Evolutionary conservation across 2,888 invertebrate species (phyloP), one percentile per base, ranked within the genome.

Genomic region (Pristionchus arcanus): DNA sequence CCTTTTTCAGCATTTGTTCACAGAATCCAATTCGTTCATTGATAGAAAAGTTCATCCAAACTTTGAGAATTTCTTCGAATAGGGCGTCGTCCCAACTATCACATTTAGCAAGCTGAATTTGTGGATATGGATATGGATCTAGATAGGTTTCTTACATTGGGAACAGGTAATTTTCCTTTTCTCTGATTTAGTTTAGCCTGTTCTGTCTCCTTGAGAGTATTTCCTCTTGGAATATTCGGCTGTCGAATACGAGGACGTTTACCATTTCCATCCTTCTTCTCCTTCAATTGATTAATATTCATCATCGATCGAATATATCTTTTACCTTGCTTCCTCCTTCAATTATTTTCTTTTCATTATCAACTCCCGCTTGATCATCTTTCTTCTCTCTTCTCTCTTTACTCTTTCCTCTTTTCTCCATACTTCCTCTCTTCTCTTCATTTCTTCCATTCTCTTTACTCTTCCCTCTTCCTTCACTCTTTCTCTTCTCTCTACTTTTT

Each of bases 21-120:
- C 71, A 74, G 71, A 74, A 74, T 74, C 71, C 71, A 37, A 74
- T 74, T 34, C 71, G 71, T 74, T 74, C 71, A 15, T 34, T 31
- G 34, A 74, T 74, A 7, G 71, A 74, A 37, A 74, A 74, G 71
- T 74, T 74, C 31, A 34, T 74, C 71, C 71, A 74, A 16, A 74
- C 34, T 28, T 74, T 74, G 37, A 74, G 71, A 34, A 74, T 37
- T 34, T 74, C 71, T 28, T 74, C 71, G 37, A 74, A 74, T 16
- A 74, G 71, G 7, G 7, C 19, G 21, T 74, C 71, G 16, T 74
- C 37, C 71, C 71, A 74, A 19, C n/a, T 34, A 31, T 74, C 71
- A 28, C 71, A 74, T 74, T 74, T 74, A 15, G 71, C 71, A 9
- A 74, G n/a, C 71, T 74, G 71, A 74, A 74, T 9, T 19, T 19